phyloP scores from a whole-genome alignment of 1,140 invertebrate species.

The Leptinotarsa lineolata region DNA sequence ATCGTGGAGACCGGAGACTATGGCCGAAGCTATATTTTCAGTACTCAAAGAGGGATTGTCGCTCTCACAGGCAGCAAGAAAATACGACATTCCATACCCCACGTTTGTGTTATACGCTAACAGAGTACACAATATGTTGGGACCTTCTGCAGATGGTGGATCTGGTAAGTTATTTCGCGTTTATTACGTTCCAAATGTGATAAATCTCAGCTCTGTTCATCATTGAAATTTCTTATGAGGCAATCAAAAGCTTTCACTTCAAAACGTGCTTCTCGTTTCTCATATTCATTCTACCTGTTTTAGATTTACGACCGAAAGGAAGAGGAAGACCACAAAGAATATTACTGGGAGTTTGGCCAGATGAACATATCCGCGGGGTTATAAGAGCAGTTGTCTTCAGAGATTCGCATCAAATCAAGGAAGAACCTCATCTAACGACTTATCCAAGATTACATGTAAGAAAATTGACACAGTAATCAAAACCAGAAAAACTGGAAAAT shows the following conservation, averaged over 20 bases:
- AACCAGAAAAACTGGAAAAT: too few species aligned
- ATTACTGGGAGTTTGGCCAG: slow-evolving; percentile 86
- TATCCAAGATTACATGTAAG: slow-evolving; percentile 60
- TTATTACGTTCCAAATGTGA: not conserved
- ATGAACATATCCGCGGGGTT: slow-evolving; percentile 88
- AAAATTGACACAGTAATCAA: slow-evolving; percentile 7
- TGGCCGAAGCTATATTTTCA: slow-evolving; percentile 91
- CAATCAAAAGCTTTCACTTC: too few species aligned
- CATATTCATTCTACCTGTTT: slow-evolving; percentile 43
- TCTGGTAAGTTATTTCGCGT: slow-evolving; percentile 67
- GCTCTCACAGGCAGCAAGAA: slow-evolving; percentile 84
- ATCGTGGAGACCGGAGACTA: slow-evolving; percentile 90
- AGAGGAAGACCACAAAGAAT: slow-evolving; percentile 86
- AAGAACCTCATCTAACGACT: slow-evolving; percentile 65
- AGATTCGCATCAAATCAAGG: slow-evolving; percentile 78
- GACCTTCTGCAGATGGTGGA: slow-evolving; percentile 83
- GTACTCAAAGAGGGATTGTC: slow-evolving; percentile 88
- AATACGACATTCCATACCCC: slow-evolving; percentile 92
- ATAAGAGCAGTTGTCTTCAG: slow-evolving; percentile 89
- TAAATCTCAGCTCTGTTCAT: not conserved
- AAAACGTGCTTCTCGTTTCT: not conserved
- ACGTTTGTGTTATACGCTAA: slow-evolving; percentile 94
- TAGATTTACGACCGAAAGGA: slow-evolving; percentile 87
- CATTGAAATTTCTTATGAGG: not conserved
- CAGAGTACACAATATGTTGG: slow-evolving; percentile 90